Percentiles rank a stretch among this genome's conserved stretches.
Evolutionary conservation across 2,888 invertebrate genomes (phyloP).

Genomic region (Standfussiana lucernea): DNA sequence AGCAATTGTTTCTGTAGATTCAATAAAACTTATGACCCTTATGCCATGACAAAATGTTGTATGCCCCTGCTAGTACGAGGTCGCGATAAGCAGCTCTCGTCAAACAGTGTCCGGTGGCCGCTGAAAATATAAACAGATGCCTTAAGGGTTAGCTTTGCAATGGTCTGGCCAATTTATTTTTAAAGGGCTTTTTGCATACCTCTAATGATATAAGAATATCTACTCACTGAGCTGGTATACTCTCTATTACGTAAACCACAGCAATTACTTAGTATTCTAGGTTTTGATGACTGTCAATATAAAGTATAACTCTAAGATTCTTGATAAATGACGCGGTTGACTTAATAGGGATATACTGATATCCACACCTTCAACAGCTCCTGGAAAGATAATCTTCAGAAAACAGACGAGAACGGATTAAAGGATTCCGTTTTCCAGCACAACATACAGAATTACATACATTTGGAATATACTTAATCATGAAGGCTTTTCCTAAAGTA

Average conservation of each 20-base stretch:
- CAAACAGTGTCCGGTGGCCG: constrained; percentile 79
- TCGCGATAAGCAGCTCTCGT: constrained; percentile 78
- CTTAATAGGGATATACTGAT: neutral
- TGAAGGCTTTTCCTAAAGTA: neutral
- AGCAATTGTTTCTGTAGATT: neutral
- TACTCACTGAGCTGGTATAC: neutral
- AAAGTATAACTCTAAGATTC: neutral
- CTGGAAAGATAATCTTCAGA: neutral
- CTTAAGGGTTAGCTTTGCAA: constrained; percentile 75
- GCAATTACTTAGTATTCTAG: neutral
- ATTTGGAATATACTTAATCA: too few species aligned
- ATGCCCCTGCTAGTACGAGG: constrained; percentile 45
- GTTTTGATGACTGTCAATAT: neutral
- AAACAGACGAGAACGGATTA: neutral
- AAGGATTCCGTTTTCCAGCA: neutral
- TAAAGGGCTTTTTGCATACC: neutral
- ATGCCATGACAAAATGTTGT: constrained; percentile 50
- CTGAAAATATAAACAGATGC: constrained; percentile 87
- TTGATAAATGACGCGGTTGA: too few species aligned
- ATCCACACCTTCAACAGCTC: neutral
- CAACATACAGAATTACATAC: too few species aligned
- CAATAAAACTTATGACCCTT: neutral
- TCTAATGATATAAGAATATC: neutral
- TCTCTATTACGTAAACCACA: neutral
- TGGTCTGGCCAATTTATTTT: neutral